phyloP scores from a whole-genome alignment of 2,797 vertebrate species.

The Propithecus perrieri region DNA sequence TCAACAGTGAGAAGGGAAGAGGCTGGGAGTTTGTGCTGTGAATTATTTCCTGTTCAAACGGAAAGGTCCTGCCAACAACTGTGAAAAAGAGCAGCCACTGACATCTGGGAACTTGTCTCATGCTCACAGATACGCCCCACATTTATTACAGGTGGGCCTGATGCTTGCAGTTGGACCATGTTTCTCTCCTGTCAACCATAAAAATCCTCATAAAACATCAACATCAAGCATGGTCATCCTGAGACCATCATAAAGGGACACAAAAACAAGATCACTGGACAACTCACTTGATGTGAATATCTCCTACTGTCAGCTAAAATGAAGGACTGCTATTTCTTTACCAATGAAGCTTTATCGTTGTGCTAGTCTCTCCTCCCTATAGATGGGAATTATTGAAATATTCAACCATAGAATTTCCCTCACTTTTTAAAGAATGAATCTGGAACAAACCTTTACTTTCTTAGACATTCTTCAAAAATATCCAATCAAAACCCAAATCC shows the following conservation, averaged over 20 bases:
- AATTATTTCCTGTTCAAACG: background rate
- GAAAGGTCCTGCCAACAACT: background rate
- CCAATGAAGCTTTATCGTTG: background rate
- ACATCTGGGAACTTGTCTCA: background rate
- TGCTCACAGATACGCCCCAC: background rate
- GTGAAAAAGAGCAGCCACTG: background rate
- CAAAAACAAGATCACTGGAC: background rate
- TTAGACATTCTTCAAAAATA: background rate
- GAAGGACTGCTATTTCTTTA: background rate
- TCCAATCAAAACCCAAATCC: background rate
- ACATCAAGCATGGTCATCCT: background rate
- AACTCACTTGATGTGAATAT: background rate
- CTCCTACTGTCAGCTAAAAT: background rate
- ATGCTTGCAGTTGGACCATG: background rate
- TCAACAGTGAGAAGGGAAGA: background rate
- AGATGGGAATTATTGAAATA: background rate
- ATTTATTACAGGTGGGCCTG: background rate
- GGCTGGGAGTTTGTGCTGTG: background rate
- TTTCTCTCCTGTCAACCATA: background rate
- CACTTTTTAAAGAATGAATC: background rate
- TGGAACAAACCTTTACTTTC: background rate
- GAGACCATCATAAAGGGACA: background rate
- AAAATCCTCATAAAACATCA: background rate
- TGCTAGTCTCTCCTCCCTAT: rapidly evolving
- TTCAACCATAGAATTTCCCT: background rate